These are phyloP conservation scores for Chauna torquata DNA, from an alignment of 2,113 vertebrate genomes.

Conservation along the genomic window DNA sequence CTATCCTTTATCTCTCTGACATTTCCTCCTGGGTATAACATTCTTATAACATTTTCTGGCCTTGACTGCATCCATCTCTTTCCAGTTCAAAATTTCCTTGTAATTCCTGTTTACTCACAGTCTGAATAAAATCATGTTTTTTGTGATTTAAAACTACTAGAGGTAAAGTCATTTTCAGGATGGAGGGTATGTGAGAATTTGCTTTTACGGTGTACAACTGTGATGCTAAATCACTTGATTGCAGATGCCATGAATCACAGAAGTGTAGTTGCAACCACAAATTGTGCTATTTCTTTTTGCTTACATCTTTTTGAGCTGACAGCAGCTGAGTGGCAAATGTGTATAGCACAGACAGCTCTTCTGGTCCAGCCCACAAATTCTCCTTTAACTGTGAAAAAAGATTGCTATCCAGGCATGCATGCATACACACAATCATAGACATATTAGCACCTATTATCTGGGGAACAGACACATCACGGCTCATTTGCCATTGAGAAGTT, in stretches of 20 bases:
- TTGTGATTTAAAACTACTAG: not conserved
- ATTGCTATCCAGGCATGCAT: not conserved
- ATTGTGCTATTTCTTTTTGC: too few relatives aligned
- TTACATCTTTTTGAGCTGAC: not conserved
- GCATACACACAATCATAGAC: not conserved
- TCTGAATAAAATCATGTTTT: not conserved
- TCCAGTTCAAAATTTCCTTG: not conserved
- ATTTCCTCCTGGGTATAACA: not conserved
- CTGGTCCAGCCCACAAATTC: not conserved
- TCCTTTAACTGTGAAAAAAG: not conserved
- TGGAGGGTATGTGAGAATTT: not conserved
- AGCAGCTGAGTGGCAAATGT: not conserved
- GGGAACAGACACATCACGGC: not conserved
- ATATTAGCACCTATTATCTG: not conserved
- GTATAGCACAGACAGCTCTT: not conserved
- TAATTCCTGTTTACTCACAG: not conserved
- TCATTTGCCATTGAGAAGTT: not conserved
- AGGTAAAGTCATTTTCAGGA: not conserved
- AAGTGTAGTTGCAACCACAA: not conserved
- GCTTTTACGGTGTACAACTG: not conserved
- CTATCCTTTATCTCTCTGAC: not conserved
- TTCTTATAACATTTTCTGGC: not conserved
- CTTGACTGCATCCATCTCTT: not conserved
- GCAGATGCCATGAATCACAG: not conserved
- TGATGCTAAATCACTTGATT: not conserved